Evolutionary conservation across 2,797 vertebrate species (phyloP).

Genomic region (Garrulus glandarius): DNA sequence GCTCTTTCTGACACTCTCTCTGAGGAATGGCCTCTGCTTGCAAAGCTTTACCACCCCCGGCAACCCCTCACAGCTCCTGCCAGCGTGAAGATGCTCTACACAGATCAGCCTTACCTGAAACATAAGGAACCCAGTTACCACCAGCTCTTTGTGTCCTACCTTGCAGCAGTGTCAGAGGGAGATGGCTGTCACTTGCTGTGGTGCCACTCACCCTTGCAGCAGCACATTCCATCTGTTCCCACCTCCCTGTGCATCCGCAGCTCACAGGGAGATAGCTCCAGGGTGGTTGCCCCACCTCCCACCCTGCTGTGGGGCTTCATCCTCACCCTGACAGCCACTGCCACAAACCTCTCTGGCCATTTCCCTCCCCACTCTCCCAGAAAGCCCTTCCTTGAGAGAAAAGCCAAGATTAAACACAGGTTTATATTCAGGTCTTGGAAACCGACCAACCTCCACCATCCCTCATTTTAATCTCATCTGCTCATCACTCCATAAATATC

Average conservation of each 20-base stretch:
- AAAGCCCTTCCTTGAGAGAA: background rate
- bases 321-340: background rate
- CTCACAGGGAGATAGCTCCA: background rate
- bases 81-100: accelerated
- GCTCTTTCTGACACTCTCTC: background rate
- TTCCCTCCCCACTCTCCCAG: background rate
- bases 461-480: background rate
- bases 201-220: background rate
- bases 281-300: background rate
- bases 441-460: background rate
- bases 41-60: background rate
- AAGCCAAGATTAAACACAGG: background rate
- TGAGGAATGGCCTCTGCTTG: background rate
- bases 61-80: background rate
- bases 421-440: background rate
- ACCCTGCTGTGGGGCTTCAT: background rate
- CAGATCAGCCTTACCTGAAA: background rate
- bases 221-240: background rate
- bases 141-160: background rate
- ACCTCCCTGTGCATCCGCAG: accelerated
- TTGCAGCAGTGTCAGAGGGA: background rate
- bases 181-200: background rate
- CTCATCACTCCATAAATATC: background rate
- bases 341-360: background rate
- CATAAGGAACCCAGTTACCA: background rate